These are phyloP conservation scores for Montipora foliosa DNA, from an alignment of 64 coral and sea anemone genomes.

Conservation along the genomic window DNA sequence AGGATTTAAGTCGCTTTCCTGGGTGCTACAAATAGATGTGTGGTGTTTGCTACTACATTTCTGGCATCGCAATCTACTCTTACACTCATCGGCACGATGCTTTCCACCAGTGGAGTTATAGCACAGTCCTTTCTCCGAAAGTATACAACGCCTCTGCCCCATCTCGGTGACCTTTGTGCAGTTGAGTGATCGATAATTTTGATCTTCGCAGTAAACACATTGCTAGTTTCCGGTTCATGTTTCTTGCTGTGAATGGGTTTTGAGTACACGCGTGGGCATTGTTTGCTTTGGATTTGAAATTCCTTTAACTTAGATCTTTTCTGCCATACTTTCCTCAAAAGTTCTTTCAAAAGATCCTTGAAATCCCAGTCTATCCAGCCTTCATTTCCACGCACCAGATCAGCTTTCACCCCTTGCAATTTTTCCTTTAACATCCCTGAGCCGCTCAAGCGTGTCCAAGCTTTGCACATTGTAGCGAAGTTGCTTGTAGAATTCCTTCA, in stretches of 20 bases:
- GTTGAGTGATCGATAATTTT: not conserved
- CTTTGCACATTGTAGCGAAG: slow-evolving; percentile 1
- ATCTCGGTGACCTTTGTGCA: not conserved
- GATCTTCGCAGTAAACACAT: no score
- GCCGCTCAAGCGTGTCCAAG: no score
- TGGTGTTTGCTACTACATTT: slow-evolving; percentile 46
- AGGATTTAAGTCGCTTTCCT: not conserved
- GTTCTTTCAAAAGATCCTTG: no score
- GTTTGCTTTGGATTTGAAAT: not conserved
- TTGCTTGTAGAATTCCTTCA: slow-evolving; percentile 54
- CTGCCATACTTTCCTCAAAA: not conserved
- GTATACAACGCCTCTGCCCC: slow-evolving; percentile 3
- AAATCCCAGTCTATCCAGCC: slow-evolving; percentile 17
- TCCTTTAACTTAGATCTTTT: slow-evolving; percentile 14
- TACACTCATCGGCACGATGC: slow-evolving; percentile 47
- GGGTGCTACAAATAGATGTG: not conserved
- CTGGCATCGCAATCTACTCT: slow-evolving; percentile 32
- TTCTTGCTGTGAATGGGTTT: not conserved
- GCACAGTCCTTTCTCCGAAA: slow-evolving; percentile 17
- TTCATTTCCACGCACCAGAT: slow-evolving; percentile 55
- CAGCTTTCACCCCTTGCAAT: slow-evolving; percentile 31
- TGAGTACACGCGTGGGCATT: not conserved
- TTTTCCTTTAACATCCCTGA: no score
- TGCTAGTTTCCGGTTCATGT: no score
- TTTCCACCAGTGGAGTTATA: slow-evolving; percentile 56